phyloP scores from a whole-genome alignment of 2,888 invertebrate species.

The Eupithecia subumbrata region DNA sequence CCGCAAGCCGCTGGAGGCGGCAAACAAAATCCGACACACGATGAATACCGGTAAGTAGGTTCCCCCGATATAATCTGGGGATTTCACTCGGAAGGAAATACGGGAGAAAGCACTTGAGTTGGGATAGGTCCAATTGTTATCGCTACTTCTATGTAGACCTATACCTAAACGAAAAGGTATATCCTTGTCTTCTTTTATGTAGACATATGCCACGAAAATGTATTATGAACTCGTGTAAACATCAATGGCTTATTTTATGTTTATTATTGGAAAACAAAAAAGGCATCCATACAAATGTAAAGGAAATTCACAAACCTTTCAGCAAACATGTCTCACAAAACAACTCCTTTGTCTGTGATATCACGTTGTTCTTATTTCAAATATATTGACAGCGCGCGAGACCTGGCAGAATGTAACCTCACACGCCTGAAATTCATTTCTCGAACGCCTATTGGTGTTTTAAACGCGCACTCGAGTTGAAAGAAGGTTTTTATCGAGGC shows the following conservation, averaged over 20 bases:
- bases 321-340: not conserved
- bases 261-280: not conserved
- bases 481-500: conserved; percentile 42
- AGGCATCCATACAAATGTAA: not conserved
- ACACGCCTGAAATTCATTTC: conserved; percentile 40
- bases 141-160: conserved; percentile 2
- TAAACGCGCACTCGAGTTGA: conserved; percentile 32
- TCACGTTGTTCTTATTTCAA: conserved; percentile 12
- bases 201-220: not conserved
- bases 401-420: conserved; percentile 18
- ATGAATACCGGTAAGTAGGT: conserved; percentile 66
- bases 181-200: not conserved
- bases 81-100: conserved; percentile 44
- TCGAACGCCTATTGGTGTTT: conserved; percentile 39
- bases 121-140: conserved; percentile 14
- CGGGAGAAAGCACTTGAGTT: conserved; percentile 31
- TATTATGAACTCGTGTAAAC: not conserved
- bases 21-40: conserved; percentile 68
- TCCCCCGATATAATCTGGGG: conserved; percentile 59
- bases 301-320: not conserved
- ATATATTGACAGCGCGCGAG: conserved; percentile 19
- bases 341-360: conserved; percentile 1
- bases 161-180: not conserved
- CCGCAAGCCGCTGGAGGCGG: conserved; percentile 59
- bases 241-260: not conserved